Percentiles rank a stretch among this genome's conserved stretches.
Conservation (phyloP, 2,888 invertebrate genomes). For the Diogma glabrata region DNA sequence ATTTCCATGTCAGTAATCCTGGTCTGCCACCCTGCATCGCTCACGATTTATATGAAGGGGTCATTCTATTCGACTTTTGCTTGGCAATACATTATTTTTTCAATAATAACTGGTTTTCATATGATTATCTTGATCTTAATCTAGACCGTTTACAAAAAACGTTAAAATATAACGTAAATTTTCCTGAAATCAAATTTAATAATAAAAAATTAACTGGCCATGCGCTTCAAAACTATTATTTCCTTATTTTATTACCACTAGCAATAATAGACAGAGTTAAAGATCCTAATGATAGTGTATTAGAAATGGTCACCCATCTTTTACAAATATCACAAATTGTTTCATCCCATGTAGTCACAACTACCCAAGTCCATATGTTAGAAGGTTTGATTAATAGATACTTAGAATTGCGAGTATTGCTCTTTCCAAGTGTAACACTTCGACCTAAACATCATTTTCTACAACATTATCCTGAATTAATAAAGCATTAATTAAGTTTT, state of each 20-base stretch:
- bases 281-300: neutral
- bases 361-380: neutral
- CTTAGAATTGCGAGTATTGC: neutral
- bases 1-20: conserved; percentile 22
- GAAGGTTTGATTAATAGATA: neutral
- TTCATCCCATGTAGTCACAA: neutral
- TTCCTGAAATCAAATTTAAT: too few relatives aligned
- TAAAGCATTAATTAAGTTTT: neutral
- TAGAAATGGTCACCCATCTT: neutral
- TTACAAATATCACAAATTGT: neutral
- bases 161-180: neutral
- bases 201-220: neutral
- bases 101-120: neutral
- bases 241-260: neutral
- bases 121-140: neutral
- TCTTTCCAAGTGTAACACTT: neutral
- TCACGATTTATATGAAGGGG: conserved; percentile 22
- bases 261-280: neutral
- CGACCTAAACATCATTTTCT: neutral
- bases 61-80: neutral
- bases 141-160: neutral
- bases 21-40: conserved; percentile 25
- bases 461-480: neutral
- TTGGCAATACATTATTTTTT: conserved; percentile 1
- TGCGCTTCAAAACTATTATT: neutral